Evolutionary conservation across 2,113 vertebrate species (phyloP).

Genomic region (Macaca fascicularis): T2T-MFA8v1.1 NC_088390.1:6155501-6156000

Average conservation of each 20-base stretch:
- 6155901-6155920: neutral
- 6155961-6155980: slow-evolving; percentile 84
- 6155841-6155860: neutral
- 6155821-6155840: neutral
- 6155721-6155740: fast-evolving
- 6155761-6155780: neutral
- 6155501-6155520: neutral
- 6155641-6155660: neutral
- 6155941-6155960: slow-evolving; percentile 65
- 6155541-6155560: neutral
- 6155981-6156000: slow-evolving; percentile 94
- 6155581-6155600: neutral
- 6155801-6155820: neutral
- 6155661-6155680: neutral
- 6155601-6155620: neutral
- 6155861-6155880: neutral
- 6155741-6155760: neutral
- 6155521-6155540: neutral
- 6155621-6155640: neutral
- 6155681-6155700: neutral
- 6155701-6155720: neutral
- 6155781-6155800: neutral
- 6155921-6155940: neutral
- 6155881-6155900: neutral
- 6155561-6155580: neutral